A percentile compares a stretch with the other conserved stretches of the same genome.
phyloP scores from a whole-genome alignment of 2,888 invertebrate species.

The Dicyrtoma fusca region DNA sequence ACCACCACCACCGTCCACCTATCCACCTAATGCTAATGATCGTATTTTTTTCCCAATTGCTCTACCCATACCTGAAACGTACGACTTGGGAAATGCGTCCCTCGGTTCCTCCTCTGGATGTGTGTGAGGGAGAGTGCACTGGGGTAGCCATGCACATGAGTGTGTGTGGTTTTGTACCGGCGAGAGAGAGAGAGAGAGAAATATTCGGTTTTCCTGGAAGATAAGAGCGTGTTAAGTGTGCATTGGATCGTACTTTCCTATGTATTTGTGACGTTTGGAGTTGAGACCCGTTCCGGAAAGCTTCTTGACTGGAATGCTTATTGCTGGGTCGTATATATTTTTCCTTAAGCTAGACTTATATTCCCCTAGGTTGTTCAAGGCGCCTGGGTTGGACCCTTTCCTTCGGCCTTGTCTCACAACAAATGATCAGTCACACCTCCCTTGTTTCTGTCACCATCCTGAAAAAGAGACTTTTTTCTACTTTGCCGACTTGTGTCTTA shows the following conservation, averaged over 20 bases:
- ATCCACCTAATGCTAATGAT: neutral
- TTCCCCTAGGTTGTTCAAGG: slow-evolving; percentile 56
- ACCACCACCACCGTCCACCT: slow-evolving; percentile 3
- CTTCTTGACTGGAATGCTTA: too few relatives aligned
- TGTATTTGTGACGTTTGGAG: slow-evolving; percentile 9
- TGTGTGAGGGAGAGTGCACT: neutral
- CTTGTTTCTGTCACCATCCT: slow-evolving; percentile 56
- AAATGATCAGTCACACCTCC: slow-evolving; percentile 57
- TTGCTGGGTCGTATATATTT: slow-evolving; percentile 4
- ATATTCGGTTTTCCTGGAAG: slow-evolving; percentile 45
- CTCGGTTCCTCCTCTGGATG: neutral
- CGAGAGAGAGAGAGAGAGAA: slow-evolving; percentile 31
- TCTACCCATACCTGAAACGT: too few relatives aligned
- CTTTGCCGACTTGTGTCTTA: slow-evolving; percentile 12
- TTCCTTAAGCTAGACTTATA: slow-evolving; percentile 6
- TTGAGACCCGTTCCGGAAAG: neutral
- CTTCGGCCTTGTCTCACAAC: slow-evolving; percentile 57
- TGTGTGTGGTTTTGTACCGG: slow-evolving; percentile 48
- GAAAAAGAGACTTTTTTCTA: slow-evolving; percentile 46
- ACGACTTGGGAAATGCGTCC: too few relatives aligned
- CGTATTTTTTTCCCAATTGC: too few relatives aligned
- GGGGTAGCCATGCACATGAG: neutral
- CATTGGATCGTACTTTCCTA: slow-evolving; percentile 10
- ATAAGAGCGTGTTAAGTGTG: slow-evolving; percentile 6
- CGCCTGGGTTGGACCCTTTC: slow-evolving; percentile 56